These are phyloP conservation scores for Syngnathus floridae DNA, from an alignment of 2,113 vertebrate species.

Conservation along the genomic window DNA sequence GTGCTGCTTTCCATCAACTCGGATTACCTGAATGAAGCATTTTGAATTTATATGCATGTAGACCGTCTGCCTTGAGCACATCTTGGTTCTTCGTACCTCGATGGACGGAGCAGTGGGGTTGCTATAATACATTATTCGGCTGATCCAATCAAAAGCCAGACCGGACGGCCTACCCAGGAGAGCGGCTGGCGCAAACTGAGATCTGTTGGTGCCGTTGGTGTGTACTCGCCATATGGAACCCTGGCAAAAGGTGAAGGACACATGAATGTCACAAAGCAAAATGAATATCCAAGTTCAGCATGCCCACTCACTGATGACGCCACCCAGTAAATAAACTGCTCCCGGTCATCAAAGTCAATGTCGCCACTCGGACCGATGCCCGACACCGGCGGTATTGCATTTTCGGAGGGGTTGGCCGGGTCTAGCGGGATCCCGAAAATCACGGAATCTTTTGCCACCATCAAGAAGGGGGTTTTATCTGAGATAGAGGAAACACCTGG, in stretches of 20 bases:
- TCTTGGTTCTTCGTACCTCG: slow-evolving; percentile 51
- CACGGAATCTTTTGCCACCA: slow-evolving; percentile 63
- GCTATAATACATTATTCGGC: slow-evolving; percentile 67
- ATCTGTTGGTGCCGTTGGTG: slow-evolving; percentile 61
- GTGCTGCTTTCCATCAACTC: slow-evolving; percentile 63
- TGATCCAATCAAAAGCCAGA: slow-evolving; percentile 71
- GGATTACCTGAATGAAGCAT: slow-evolving; percentile 55
- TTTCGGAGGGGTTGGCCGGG: slow-evolving; percentile 61
- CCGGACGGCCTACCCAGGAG: slow-evolving; percentile 61
- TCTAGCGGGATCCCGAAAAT: slow-evolving; percentile 69
- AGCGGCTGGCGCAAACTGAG: slow-evolving; percentile 66
- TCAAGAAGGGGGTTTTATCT: slow-evolving; percentile 62
- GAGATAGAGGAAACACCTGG: neutral
- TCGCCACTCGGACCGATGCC: slow-evolving; percentile 60
- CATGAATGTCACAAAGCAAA: too few species aligned
- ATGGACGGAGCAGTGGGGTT: slow-evolving; percentile 61
- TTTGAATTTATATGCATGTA: neutral
- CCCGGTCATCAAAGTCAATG: slow-evolving; percentile 67
- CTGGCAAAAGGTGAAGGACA: slow-evolving; percentile 29
- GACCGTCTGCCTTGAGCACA: neutral
- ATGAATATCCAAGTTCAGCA: neutral
- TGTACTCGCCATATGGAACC: slow-evolving; percentile 66
- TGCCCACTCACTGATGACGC: slow-evolving; percentile 57
- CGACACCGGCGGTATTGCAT: slow-evolving; percentile 65
- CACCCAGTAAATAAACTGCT: slow-evolving; percentile 69